Evolutionary conservation across 2,113 vertebrate species (phyloP).

Genomic region (Arvicanthis niloticus): DNA sequence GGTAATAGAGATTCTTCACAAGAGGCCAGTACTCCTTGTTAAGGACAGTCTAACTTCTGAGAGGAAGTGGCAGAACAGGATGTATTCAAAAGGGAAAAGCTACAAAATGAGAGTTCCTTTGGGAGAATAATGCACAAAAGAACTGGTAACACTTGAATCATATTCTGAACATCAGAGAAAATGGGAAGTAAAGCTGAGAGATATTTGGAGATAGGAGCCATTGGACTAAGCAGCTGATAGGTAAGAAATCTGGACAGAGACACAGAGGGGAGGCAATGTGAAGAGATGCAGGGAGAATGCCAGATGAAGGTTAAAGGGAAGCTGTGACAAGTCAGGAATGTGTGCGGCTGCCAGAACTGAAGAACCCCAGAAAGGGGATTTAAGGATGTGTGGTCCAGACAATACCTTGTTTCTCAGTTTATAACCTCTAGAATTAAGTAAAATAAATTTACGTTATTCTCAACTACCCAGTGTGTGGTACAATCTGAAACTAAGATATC

Average conservation of each 20-base stretch:
- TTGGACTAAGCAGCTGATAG: background rate
- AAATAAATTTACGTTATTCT: background rate
- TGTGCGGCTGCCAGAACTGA: background rate
- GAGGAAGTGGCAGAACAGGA: background rate
- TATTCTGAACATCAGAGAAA: background rate
- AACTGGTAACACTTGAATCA: background rate
- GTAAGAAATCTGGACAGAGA: background rate
- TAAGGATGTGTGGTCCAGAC: no score
- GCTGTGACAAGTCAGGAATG: background rate
- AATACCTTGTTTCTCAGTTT: background rate
- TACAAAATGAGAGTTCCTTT: background rate
- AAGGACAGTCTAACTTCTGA: background rate
- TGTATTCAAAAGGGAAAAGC: background rate
- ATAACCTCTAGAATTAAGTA: background rate
- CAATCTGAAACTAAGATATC: background rate
- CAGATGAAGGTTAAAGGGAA: background rate
- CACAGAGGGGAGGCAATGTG: background rate
- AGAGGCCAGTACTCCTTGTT: background rate
- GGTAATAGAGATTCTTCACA: no score
- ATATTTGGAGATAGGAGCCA: background rate
- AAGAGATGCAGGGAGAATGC: background rate
- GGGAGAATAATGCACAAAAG: background rate
- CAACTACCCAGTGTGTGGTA: background rate
- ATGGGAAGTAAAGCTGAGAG: background rate
- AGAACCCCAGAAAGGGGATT: background rate